phyloP scores from a whole-genome alignment of 2,113 vertebrate genomes.

The Brachypodius melanocephalos region DNA sequence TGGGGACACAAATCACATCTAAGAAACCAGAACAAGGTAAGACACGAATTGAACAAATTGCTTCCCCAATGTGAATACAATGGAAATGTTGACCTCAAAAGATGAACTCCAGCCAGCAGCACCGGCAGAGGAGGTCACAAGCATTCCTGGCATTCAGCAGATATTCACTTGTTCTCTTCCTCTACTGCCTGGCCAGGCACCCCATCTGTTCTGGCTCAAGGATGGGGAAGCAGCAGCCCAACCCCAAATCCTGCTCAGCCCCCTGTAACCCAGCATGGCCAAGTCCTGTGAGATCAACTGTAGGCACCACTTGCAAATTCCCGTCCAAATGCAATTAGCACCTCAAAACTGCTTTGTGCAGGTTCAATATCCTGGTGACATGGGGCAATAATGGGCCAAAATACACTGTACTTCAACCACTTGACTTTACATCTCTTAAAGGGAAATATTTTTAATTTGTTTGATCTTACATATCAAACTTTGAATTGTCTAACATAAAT shows the following conservation, averaged over 20 bases:
- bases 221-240: neutral
- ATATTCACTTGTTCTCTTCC: neutral
- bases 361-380: neutral
- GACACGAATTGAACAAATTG: neutral
- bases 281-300: neutral
- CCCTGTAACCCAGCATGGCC: neutral
- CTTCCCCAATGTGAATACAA: neutral
- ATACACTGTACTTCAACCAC: neutral
- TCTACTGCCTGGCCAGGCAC: neutral
- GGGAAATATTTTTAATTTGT: neutral
- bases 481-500: neutral
- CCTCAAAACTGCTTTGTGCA: neutral
- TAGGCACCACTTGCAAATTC: neutral
- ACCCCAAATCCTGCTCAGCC: neutral
- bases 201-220: rapidly evolving
- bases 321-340: neutral
- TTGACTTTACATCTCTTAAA: neutral
- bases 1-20: neutral
- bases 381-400: neutral
- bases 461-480: neutral
- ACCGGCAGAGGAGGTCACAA: neutral
- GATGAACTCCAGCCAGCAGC: neutral
- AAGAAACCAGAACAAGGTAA: neutral
- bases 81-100: neutral
- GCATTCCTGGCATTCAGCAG: neutral